Percentiles rank a stretch among this genome's conserved stretches.
These are phyloP conservation scores for Cotesia vestalis DNA, from an alignment of 1,140 invertebrate species.

Conservation along the genomic window DNA sequence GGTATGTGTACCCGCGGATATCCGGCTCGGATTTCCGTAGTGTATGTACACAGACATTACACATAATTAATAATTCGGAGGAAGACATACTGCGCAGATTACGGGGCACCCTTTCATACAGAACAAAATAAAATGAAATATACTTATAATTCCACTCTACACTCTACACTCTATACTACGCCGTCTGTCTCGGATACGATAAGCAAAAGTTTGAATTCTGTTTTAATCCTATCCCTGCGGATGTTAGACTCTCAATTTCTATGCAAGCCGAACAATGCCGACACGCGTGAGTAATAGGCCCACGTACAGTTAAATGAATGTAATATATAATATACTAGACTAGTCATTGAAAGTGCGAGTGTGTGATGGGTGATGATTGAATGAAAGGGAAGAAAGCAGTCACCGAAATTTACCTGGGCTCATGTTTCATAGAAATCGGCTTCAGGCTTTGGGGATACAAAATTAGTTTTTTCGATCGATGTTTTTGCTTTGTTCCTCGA, in stretches of 20 bases:
- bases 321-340: too few species aligned
- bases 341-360: not conserved
- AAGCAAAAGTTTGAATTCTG: not conserved
- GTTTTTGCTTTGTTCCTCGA: not conserved
- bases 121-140: not conserved
- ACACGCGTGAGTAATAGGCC: constrained; percentile 30
- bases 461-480: constrained; percentile 14
- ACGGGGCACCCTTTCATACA: not conserved
- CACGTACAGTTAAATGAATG: not conserved
- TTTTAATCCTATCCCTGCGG: not conserved
- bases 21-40: not conserved
- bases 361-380: too few species aligned
- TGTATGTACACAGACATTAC: not conserved
- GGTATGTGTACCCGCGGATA: not conserved
- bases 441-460: not conserved
- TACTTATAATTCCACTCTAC: not conserved
- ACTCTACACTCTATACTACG: too few species aligned
- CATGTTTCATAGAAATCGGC: constrained; percentile 9
- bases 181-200: too few species aligned
- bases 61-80: constrained; percentile 11
- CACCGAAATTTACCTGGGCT: not conserved
- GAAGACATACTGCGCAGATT: not conserved
- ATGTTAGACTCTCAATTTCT: constrained; percentile 8
- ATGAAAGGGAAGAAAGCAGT: not conserved
- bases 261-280: constrained; percentile 16